Percentiles rank a stretch among this genome's conserved stretches.
These are phyloP conservation scores for Latrodectus hesperus DNA, from an alignment of 2,888 invertebrate genomes.

Conservation along the genomic window DNA sequence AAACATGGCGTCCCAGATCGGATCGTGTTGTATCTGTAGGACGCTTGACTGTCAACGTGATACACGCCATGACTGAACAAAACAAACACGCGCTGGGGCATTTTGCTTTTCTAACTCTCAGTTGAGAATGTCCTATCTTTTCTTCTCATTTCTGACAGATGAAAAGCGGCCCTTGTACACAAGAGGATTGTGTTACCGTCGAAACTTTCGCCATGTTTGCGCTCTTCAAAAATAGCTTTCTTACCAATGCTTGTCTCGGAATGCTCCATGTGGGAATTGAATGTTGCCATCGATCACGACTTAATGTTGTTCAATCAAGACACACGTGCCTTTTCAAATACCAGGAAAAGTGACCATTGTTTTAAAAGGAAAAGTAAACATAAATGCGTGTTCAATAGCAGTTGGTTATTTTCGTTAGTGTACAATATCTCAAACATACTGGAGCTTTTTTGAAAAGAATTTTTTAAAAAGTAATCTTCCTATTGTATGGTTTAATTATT, in stretches of 20 bases:
- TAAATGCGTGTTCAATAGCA: too few relatives aligned
- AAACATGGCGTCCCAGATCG: neutral
- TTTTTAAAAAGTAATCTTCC: too few relatives aligned
- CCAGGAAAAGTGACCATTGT: neutral
- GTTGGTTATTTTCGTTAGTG: too few relatives aligned
- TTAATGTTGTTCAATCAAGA: neutral
- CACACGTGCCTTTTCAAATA: neutral
- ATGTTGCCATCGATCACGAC: neutral
- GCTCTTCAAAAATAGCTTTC: neutral
- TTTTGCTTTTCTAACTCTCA: neutral
- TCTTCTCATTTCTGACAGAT: neutral
- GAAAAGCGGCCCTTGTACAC: neutral
- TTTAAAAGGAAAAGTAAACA: neutral
- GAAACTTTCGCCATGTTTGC: neutral
- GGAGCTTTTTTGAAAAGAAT: too few relatives aligned
- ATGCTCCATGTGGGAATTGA: neutral
- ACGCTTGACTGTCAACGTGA: neutral
- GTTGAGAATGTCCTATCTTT: neutral
- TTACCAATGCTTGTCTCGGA: neutral
- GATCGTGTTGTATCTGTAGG: neutral
- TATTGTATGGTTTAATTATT: too few relatives aligned
- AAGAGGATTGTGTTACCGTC: neutral
- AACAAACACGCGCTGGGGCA: neutral
- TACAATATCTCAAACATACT: too few relatives aligned
- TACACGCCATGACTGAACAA: neutral